These are phyloP conservation scores for Gorsachius magnificus DNA, from an alignment of 2,797 vertebrate genomes.

Conservation along the genomic window DNA sequence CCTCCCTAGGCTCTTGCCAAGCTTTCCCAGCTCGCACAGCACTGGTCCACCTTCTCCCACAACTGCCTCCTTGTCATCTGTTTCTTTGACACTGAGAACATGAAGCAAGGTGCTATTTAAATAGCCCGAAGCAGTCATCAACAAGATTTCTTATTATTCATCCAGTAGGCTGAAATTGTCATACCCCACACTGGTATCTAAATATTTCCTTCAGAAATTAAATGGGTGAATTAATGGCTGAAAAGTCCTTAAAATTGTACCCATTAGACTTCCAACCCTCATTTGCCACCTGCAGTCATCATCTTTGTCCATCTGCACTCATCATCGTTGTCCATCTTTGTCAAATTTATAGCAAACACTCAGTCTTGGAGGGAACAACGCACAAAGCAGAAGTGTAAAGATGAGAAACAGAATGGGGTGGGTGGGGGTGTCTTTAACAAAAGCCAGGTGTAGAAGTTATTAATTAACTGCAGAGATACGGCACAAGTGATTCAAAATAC, in stretches of 20 bases:
- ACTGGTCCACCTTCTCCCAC: background rate
- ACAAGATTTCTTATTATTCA: background rate
- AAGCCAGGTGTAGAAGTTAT: conserved; percentile 4
- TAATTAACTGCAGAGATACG: conserved; percentile 38
- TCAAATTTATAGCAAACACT: background rate
- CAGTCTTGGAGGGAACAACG: background rate
- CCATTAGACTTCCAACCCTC: background rate
- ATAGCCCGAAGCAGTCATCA: background rate
- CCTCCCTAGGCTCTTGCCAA: background rate
- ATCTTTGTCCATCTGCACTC: conserved; percentile 25
- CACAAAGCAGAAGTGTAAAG: background rate
- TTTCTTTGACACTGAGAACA: background rate
- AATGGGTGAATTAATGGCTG: background rate
- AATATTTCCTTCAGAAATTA: conserved; percentile 14
- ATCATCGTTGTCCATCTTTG: background rate
- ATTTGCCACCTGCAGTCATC: conserved; percentile 32
- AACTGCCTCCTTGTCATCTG: background rate
- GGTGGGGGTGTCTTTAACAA: background rate
- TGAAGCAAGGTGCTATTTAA: background rate
- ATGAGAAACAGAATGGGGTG: background rate
- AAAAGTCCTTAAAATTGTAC: conserved; percentile 14
- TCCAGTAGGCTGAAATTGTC: background rate
- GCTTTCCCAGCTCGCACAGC: background rate
- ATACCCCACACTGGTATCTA: background rate
- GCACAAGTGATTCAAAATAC: background rate